Evolutionary conservation across 2,113 vertebrate species (phyloP).

Genomic region (Falco punctatus): DNA sequence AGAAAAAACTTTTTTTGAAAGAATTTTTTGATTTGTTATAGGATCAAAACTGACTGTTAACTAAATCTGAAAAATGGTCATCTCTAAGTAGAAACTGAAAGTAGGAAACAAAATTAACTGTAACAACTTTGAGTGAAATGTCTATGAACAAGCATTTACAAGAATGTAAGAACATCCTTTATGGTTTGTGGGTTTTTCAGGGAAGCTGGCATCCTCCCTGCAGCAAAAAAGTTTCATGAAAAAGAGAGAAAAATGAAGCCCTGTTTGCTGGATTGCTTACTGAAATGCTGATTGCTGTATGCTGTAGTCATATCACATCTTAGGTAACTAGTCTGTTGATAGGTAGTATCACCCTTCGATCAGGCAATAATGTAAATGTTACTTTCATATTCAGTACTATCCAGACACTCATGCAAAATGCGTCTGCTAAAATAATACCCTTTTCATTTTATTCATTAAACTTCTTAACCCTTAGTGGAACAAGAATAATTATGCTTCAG

Average conservation of each 20-base stretch:
- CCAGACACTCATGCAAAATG: neutral
- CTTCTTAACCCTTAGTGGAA: neutral
- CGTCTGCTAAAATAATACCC: constrained; percentile 17
- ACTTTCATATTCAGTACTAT: neutral
- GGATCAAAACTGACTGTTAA: neutral
- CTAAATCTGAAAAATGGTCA: neutral
- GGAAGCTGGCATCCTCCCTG: neutral
- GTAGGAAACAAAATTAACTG: neutral
- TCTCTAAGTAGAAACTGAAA: neutral
- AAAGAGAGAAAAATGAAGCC: neutral
- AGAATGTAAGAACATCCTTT: neutral
- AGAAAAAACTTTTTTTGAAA: neutral
- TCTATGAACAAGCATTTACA: neutral
- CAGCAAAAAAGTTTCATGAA: neutral
- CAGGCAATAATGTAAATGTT: neutral
- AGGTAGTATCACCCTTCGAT: neutral
- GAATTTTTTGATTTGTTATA: neutral
- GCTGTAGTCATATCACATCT: neutral
- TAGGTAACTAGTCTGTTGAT: neutral
- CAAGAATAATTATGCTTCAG: neutral
- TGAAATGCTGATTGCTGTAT: neutral
- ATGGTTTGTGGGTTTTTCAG: neutral
- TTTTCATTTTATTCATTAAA: constrained; percentile 23
- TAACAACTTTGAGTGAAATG: neutral
- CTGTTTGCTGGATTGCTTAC: neutral